These are phyloP conservation scores for Babyrousa celebensis DNA, from an alignment of 2,797 vertebrate species.

Conservation along the genomic window DNA sequence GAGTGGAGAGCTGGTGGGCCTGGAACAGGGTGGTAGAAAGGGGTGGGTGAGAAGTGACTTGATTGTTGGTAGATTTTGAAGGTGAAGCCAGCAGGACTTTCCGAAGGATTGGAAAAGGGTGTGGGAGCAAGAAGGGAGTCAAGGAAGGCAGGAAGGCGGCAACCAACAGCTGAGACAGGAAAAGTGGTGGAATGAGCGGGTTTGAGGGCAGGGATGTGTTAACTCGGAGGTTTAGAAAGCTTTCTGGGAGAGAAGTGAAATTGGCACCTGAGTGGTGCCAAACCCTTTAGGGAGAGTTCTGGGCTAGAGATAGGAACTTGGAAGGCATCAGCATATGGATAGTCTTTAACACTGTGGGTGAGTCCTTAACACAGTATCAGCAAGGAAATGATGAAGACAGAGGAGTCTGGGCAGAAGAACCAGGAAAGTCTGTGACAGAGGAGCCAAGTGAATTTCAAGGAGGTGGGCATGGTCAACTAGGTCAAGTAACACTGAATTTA, in stretches of 20 bases:
- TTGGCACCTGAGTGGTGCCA: neutral
- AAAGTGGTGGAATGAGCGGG: neutral
- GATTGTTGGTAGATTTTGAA: neutral
- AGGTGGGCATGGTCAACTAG: accelerated
- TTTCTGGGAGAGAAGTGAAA: neutral
- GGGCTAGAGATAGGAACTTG: neutral
- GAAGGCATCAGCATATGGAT: neutral
- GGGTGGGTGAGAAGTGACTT: neutral
- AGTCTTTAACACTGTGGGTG: neutral
- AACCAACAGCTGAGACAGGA: neutral
- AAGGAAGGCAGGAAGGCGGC: neutral
- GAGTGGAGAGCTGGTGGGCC: neutral
- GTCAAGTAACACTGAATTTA: neutral
- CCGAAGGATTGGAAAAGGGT: neutral
- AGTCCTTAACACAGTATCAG: neutral
- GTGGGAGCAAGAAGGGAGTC: neutral
- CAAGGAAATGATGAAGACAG: neutral
- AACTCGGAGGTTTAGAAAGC: neutral
- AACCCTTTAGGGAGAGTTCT: neutral
- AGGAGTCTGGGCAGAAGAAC: neutral
- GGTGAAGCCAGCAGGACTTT: neutral
- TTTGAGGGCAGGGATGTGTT: neutral
- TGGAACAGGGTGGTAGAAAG: neutral
- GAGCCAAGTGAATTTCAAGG: neutral
- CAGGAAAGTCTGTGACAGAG: neutral